Base-by-base conservation (phyloP, 2,888 invertebrate genomes). In the Criorhina ranunculi region DNA sequence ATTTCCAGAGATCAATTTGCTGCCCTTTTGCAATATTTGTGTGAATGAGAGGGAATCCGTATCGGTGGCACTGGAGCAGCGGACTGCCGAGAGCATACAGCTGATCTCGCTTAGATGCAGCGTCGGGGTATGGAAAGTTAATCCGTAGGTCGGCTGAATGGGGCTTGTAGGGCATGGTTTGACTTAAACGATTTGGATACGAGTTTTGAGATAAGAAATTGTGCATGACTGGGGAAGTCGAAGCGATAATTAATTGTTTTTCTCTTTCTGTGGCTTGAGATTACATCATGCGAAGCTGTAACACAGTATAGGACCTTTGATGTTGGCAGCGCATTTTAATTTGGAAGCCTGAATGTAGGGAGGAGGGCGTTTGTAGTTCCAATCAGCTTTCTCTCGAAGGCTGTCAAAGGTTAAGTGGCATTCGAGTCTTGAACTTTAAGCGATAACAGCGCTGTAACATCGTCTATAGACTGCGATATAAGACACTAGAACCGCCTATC, bases 11-110 rank as follows among this genome's bases (percentile, higher is more conserved):
- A 85, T 85, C 85, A 85, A 85, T 85, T 85, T 76, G 66, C 62
- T 85, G 85, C 80, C 85, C 85, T 85, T 85, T 85, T 85, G 85
- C 85, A 85, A 85, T 85, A 76, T 80, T 85, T 85, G 80, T 85
- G 85, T 85, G 85, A 85, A 85, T 85, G 29, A 62, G 66, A 55
- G 70, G 33, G 79, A 85, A 85, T 66, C 76, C 59, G 85, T 80
- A 85, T 66, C 76, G 64, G 85, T 85, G 80, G 75, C 80, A 80
- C 75, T 85, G 76, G 80, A 66, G 59, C 85, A 83, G 33, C 60
- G 42, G 11, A 51, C 57, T 42, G 70, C 15, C 35, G 64, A 35
- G 42, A 33, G 12, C 15, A 12, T 31, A 46, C 80, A 85, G 85
- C 79, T 80, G 85, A 85, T 85, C 76, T 79, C 40, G 35, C 29